Evolutionary conservation across 2,888 invertebrate species (phyloP).

Genomic region (Nemurella pictetii): DNA sequence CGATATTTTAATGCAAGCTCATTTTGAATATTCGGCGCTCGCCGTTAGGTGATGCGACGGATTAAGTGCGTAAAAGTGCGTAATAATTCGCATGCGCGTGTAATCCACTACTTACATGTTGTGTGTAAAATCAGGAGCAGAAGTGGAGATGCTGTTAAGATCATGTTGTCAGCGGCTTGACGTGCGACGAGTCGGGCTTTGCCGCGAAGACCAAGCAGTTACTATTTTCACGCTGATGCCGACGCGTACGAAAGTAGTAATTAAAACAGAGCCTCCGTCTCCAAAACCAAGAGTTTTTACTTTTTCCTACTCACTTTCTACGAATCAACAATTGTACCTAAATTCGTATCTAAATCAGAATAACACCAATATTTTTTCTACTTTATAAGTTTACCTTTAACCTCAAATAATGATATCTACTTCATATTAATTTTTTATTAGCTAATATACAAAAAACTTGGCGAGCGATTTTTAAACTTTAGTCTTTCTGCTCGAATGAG

Average conservation of each 20-base stretch:
- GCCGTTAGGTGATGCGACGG: no score
- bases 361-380: no score
- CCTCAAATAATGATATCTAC: neutral
- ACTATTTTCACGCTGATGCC: no score
- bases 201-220: neutral
- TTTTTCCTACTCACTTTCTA: neutral
- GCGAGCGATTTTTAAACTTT: neutral
- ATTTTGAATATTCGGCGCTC: no score
- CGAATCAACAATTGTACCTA: neutral
- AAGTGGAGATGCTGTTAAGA: neutral
- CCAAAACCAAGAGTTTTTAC: neutral
- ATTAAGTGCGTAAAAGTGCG: no score
- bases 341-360: neutral
- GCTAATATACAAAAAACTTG: neutral
- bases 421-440: neutral
- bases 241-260: no score
- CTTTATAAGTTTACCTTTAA: neutral
- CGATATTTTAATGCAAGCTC: no score
- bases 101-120: conserved; percentile 3
- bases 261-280: no score
- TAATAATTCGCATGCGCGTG: neutral
- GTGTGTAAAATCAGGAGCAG: neutral
- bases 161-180: neutral
- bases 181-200: neutral
- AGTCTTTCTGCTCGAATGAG: neutral